phyloP scores from a whole-genome alignment of 2,888 invertebrate genomes.

The Malthinus seriepunctatus region DNA sequence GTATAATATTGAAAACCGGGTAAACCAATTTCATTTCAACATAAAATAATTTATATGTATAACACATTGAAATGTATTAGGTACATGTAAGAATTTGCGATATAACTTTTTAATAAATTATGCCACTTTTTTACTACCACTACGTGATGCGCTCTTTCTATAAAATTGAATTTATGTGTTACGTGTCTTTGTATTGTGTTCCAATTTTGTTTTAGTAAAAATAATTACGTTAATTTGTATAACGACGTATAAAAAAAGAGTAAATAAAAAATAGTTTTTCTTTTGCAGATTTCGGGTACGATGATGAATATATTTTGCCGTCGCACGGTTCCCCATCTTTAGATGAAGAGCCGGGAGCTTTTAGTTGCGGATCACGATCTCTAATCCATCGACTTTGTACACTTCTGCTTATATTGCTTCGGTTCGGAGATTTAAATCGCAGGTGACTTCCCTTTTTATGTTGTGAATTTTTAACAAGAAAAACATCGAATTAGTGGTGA shows the following conservation, averaged over 20 bases:
- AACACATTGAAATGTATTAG: slow-evolving; percentile 3
- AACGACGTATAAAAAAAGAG: too few species aligned
- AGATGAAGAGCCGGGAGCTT: slow-evolving; percentile 49
- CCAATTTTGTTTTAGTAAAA: background rate
- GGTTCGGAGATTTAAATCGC: slow-evolving; percentile 23
- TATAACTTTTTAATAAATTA: slow-evolving; percentile 5
- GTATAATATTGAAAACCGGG: too few species aligned
- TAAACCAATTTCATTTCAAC: too few species aligned
- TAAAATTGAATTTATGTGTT: slow-evolving; percentile 6
- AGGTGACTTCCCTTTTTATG: slow-evolving; percentile 26
- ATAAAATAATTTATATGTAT: background rate
- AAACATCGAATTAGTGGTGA: slow-evolving; percentile 30
- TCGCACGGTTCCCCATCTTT: slow-evolving; percentile 53
- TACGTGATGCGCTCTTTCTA: slow-evolving; percentile 4
- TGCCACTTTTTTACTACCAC: slow-evolving; percentile 1
- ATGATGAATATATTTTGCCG: slow-evolving; percentile 52
- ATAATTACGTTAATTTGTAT: background rate
- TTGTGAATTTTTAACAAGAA: slow-evolving; percentile 21
- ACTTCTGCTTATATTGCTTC: slow-evolving; percentile 14
- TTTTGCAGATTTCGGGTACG: slow-evolving; percentile 52
- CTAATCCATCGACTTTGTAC: slow-evolving; percentile 24
- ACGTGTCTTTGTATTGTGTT: slow-evolving; percentile 5
- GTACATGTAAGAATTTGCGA: background rate
- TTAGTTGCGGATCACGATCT: slow-evolving; percentile 21
- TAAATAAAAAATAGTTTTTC: slow-evolving; percentile 10